These are phyloP conservation scores for Oceanodroma tethys DNA, from an alignment of 2,113 vertebrate species.

Conservation along the genomic window DNA sequence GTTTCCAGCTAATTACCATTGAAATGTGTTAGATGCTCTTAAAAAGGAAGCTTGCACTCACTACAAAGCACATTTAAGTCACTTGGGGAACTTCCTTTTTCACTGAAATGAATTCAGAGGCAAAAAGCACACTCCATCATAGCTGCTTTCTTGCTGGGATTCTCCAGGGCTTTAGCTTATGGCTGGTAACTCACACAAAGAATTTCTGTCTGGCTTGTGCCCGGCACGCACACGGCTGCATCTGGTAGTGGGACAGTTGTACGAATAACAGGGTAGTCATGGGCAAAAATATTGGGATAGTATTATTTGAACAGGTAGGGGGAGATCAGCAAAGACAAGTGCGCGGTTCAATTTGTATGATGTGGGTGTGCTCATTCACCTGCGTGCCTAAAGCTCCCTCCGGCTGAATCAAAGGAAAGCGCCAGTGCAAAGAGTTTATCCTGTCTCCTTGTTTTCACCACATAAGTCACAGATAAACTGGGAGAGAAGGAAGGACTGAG, in stretches of 20 bases:
- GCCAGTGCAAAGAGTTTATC: neutral
- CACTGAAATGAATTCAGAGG: neutral
- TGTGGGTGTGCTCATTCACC: neutral
- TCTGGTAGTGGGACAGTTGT: neutral
- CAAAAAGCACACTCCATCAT: neutral
- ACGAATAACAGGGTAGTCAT: neutral
- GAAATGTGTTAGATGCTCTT: neutral
- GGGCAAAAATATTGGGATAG: neutral
- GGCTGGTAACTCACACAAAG: neutral
- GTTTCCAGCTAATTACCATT: neutral
- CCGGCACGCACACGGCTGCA: rapidly evolving
- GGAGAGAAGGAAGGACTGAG: neutral
- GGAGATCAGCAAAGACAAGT: neutral
- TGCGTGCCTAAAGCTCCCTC: neutral
- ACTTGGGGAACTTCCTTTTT: neutral
- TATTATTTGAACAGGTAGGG: neutral
- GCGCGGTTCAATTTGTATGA: neutral
- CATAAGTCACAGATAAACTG: neutral
- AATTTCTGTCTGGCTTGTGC: neutral
- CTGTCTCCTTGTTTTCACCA: neutral
- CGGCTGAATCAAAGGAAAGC: neutral
- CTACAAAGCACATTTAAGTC: neutral
- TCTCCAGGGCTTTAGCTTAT: neutral
- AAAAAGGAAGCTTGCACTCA: neutral
- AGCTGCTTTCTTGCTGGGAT: neutral